These are phyloP conservation scores for Buceros bicornis DNA, from an alignment of 2,797 vertebrate genomes.

Conservation along the genomic window DNA sequence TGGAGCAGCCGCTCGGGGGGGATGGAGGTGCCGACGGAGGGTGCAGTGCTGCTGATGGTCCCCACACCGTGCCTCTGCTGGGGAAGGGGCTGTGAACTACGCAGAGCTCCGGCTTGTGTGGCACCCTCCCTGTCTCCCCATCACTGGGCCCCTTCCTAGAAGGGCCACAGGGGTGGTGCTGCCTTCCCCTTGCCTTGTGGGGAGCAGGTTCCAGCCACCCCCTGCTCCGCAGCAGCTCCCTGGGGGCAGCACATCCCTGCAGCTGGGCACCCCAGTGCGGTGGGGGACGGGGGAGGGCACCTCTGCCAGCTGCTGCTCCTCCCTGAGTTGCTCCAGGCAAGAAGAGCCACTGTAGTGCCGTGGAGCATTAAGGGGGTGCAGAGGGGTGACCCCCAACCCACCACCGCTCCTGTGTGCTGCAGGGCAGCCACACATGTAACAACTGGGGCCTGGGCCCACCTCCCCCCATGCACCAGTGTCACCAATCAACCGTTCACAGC, in stretches of 20 bases:
- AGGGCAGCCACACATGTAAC: background rate
- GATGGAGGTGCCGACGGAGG: constrained; percentile 12
- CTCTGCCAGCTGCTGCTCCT: background rate
- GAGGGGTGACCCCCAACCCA: too few species aligned
- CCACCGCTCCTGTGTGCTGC: rapidly evolving
- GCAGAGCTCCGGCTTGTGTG: rapidly evolving
- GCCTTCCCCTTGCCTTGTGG: too few species aligned
- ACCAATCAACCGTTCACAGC: background rate
- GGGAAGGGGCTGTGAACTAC: background rate
- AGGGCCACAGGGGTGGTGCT: background rate
- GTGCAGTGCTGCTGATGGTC: background rate
- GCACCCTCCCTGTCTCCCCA: background rate
- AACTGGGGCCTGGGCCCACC: background rate
- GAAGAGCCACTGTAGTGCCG: background rate
- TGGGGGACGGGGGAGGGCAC: background rate
- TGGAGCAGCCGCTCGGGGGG: background rate
- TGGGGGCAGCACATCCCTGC: background rate
- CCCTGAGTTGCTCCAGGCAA: background rate
- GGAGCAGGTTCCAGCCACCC: too few species aligned
- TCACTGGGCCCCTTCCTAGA: background rate
- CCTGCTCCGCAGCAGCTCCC: background rate
- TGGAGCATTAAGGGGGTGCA: rapidly evolving
- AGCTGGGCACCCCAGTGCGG: background rate
- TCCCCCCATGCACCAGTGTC: background rate
- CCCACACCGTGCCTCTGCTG: rapidly evolving